phyloP scores from a whole-genome alignment of 2,113 vertebrate species.

The Stigmatopora argus region DNA sequence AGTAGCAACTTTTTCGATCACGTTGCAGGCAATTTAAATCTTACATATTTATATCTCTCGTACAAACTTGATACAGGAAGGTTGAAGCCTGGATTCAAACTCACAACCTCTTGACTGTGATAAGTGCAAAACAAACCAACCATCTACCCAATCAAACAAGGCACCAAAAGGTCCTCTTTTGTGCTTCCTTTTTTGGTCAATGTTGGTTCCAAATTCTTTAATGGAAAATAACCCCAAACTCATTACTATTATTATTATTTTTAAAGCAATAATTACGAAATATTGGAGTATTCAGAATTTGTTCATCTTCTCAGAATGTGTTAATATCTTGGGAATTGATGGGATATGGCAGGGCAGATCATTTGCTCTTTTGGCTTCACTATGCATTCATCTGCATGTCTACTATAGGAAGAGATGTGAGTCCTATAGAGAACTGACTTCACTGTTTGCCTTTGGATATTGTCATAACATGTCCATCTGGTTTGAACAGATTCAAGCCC shows the following conservation, averaged over 20 bases:
- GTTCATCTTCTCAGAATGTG: neutral
- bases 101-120: no score
- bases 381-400: neutral
- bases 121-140: no score
- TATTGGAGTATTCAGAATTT: neutral
- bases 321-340: slow-evolving; percentile 3
- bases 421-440: slow-evolving; percentile 14
- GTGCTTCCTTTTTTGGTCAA: neutral
- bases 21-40: no score
- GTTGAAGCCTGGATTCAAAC: no score
- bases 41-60: no score
- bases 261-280: neutral
- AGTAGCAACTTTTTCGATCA: no score
- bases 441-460: slow-evolving; percentile 13
- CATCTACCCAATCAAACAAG: no score
- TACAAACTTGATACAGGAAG: no score
- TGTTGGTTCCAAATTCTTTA: neutral
- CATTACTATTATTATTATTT: neutral
- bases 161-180: no score
- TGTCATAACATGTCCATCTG: slow-evolving; percentile 22
- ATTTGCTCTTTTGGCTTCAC: neutral
- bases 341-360: neutral
- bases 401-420: neutral
- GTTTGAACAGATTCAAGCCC: slow-evolving; percentile 46
- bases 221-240: neutral